These are phyloP conservation scores for Agonopterix subpropinquella DNA, from an alignment of 2,888 invertebrate genomes.

Conservation along the genomic window DNA sequence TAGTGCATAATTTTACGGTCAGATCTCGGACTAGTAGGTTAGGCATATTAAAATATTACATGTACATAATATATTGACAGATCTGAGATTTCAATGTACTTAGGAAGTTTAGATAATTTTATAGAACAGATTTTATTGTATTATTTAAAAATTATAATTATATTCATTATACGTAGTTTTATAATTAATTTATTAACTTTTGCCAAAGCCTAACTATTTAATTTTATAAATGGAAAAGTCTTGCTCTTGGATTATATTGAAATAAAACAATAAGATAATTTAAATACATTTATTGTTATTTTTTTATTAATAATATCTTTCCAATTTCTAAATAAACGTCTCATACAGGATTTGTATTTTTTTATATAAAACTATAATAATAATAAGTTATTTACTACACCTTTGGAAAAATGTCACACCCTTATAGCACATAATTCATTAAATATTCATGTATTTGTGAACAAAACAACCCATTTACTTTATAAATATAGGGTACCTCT, in stretches of 20 bases:
- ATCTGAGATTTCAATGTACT: too few species aligned
- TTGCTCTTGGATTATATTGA: not conserved
- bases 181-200: conserved; percentile 15
- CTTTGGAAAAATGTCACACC: conserved; percentile 20
- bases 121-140: too few species aligned
- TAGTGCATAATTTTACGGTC: too few species aligned
- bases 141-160: too few species aligned
- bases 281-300: conserved; percentile 9
- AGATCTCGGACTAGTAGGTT: too few species aligned
- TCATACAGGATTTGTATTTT: not conserved
- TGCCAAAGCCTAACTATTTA: conserved; percentile 36
- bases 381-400: conserved; percentile 13
- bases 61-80: too few species aligned
- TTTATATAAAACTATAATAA: not conserved
- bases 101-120: too few species aligned
- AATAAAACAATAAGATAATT: not conserved
- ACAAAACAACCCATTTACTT: too few species aligned
- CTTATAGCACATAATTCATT: not conserved
- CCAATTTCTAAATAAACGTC: not conserved
- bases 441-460: too few species aligned
- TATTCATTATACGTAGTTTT: too few species aligned
- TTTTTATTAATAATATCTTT: conserved; percentile 3
- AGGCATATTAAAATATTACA: too few species aligned
- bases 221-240: conserved; percentile 10
- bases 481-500: too few species aligned